Conservation (phyloP, 2,797 vertebrate species). For the Apogon talboti region DNA sequence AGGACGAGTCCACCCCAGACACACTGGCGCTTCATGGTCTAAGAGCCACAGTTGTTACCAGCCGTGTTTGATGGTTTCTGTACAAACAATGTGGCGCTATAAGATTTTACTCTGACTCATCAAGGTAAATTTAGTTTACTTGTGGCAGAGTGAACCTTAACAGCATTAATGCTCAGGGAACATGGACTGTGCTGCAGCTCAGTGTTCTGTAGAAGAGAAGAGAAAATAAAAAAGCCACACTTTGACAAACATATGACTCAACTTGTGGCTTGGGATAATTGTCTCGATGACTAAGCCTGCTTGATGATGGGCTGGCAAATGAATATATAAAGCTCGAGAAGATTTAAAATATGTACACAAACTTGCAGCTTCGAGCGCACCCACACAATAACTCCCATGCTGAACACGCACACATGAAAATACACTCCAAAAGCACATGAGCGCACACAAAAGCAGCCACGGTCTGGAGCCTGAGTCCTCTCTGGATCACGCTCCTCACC, state of each 20-base stretch:
- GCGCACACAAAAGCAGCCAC: constrained; percentile 33
- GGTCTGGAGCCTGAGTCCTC: constrained; percentile 42
- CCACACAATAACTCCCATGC: constrained; percentile 35
- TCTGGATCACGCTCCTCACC: constrained; percentile 65
- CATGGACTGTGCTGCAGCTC: constrained; percentile 37
- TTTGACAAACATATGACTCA: constrained; percentile 86
- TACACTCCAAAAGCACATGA: constrained; percentile 9
- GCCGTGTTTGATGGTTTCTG: constrained; percentile 40
- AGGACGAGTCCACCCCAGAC: constrained; percentile 24
- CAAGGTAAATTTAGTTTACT: constrained; percentile 52
- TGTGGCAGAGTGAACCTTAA: constrained; percentile 42
- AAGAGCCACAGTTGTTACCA: constrained; percentile 13
- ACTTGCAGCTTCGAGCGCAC: constrained; percentile 37
- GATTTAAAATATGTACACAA: constrained; percentile 58
- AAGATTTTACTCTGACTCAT: constrained; percentile 46
- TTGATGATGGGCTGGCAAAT: constrained; percentile 65
- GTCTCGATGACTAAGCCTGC: constrained; percentile 79
- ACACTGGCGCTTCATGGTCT: constrained; percentile 20
- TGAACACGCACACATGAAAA: constrained; percentile 11
- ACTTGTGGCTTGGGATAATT: constrained; percentile 82
- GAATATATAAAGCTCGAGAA: constrained; percentile 53
- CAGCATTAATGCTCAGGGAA: constrained; percentile 35
- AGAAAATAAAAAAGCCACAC: constrained; percentile 55
- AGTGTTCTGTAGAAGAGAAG: constrained; percentile 50
- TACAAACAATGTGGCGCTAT: constrained; percentile 40